Percentiles rank a stretch among this genome's conserved stretches.
These are phyloP conservation scores for Phataginus tetradactyla DNA, from an alignment of 2,797 vertebrate species.

Conservation along the genomic window DNA sequence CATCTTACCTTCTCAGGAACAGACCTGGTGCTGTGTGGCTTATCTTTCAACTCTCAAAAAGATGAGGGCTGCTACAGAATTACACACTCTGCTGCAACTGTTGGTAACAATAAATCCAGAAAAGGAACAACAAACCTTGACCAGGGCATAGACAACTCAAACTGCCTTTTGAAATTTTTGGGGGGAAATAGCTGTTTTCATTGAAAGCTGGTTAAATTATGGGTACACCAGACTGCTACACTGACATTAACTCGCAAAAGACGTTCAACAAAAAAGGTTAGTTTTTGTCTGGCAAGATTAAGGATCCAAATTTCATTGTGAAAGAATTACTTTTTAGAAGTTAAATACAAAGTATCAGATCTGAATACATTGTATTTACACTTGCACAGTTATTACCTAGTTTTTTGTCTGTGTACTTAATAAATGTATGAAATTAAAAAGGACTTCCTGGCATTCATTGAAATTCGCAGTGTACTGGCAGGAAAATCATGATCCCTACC, in stretches of 20 bases:
- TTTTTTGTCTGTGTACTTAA: neutral
- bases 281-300: slow-evolving; percentile 1
- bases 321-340: slow-evolving; percentile 4
- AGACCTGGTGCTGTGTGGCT: neutral
- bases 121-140: neutral
- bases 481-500: neutral
- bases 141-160: neutral
- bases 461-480: neutral
- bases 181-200: neutral
- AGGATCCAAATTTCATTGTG: neutral
- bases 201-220: neutral
- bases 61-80: neutral
- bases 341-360: slow-evolving; percentile 58
- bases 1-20: neutral
- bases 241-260: neutral
- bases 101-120: neutral
- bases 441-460: slow-evolving; percentile 17
- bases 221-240: neutral
- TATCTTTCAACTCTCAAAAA: neutral
- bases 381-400: slow-evolving; percentile 51
- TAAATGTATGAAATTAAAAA: neutral
- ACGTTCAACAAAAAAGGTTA: neutral
- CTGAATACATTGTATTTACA: slow-evolving; percentile 76
- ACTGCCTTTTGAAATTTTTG: neutral
- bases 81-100: neutral